Evolutionary conservation across 2,113 vertebrate genomes (phyloP).

Genomic region (Odontesthes bonariensis): DNA sequence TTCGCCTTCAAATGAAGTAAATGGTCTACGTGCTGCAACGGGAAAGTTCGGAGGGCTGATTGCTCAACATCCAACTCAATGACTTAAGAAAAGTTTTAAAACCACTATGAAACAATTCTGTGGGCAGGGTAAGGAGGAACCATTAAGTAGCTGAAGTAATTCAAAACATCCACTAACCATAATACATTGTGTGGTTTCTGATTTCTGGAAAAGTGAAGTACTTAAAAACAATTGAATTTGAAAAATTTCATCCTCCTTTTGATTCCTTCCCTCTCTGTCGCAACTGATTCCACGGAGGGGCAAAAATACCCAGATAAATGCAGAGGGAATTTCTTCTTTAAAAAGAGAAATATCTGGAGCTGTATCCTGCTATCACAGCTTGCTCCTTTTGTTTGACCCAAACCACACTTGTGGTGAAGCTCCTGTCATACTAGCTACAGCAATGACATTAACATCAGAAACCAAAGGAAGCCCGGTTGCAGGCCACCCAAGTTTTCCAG

Average conservation of each 20-base stretch:
- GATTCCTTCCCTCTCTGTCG: conserved; percentile 63
- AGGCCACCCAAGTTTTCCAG: conserved; percentile 83
- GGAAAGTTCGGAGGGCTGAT: conserved; percentile 60
- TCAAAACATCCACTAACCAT: conserved; percentile 78
- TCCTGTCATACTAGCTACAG: conserved; percentile 71
- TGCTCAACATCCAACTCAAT: conserved; percentile 74
- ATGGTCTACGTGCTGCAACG: conserved; percentile 7
- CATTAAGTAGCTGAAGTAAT: conserved; percentile 77
- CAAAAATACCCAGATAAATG: conserved; percentile 30
- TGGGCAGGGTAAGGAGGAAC: conserved; percentile 74
- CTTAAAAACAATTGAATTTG: conserved; percentile 73
- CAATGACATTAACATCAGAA: conserved; percentile 82
- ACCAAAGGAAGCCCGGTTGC: conserved; percentile 78
- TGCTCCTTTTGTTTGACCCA: conserved; percentile 70
- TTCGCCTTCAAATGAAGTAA: conserved; percentile 25
- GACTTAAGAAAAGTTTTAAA: conserved; percentile 74
- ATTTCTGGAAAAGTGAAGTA: conserved; percentile 79
- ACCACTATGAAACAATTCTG: conserved; percentile 78
- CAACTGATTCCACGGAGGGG: conserved; percentile 60
- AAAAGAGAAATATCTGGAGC: conserved; percentile 31
- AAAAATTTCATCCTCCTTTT: conserved; percentile 66
- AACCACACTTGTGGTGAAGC: conserved; percentile 71
- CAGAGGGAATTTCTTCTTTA: conserved; percentile 18
- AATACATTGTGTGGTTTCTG: conserved; percentile 77
- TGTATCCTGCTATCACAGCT: conserved; percentile 62